phyloP scores from a whole-genome alignment of 2,113 vertebrate species.

The Gymnorhina tibicen region DNA sequence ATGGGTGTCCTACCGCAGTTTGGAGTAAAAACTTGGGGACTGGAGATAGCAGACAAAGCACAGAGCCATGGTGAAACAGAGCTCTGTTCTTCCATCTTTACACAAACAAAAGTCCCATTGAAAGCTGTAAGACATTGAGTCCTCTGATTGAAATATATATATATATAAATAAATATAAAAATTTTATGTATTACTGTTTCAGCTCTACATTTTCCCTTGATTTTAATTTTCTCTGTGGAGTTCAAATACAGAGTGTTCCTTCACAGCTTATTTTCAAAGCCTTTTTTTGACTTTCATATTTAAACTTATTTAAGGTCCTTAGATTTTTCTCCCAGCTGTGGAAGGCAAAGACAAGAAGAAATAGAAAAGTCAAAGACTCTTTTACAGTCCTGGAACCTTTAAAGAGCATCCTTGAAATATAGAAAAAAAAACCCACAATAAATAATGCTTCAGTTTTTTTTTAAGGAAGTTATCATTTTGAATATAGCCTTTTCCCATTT shows the following conservation, averaged over 20 bases:
- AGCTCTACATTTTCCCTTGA: not conserved
- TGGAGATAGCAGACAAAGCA: slow-evolving; percentile 28
- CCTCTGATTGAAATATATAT: slow-evolving; percentile 7
- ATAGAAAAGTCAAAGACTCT: slow-evolving; percentile 10
- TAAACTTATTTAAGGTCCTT: slow-evolving; percentile 29
- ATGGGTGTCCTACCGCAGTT: not conserved
- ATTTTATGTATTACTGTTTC: not conserved
- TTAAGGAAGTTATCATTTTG: not conserved
- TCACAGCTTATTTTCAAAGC: slow-evolving; percentile 57
- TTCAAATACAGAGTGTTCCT: slow-evolving; percentile 36
- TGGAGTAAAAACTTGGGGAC: not conserved
- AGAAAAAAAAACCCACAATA: not conserved
- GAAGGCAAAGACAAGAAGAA: not conserved
- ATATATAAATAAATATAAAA: slow-evolving; percentile 31
- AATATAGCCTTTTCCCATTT: not conserved
- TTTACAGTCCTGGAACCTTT: not conserved
- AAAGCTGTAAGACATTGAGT: slow-evolving; percentile 33
- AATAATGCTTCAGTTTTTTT: not conserved
- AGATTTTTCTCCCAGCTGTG: slow-evolving; percentile 44
- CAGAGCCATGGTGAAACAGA: slow-evolving; percentile 5
- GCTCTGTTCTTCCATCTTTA: slow-evolving; percentile 38
- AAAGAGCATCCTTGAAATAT: not conserved
- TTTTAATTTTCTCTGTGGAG: slow-evolving; percentile 43
- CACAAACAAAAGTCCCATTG: slow-evolving; percentile 44
- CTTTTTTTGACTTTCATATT: slow-evolving; percentile 37